Base-by-base conservation (phyloP, 2,113 vertebrate genomes). In the Xenopus borealis region DNA sequence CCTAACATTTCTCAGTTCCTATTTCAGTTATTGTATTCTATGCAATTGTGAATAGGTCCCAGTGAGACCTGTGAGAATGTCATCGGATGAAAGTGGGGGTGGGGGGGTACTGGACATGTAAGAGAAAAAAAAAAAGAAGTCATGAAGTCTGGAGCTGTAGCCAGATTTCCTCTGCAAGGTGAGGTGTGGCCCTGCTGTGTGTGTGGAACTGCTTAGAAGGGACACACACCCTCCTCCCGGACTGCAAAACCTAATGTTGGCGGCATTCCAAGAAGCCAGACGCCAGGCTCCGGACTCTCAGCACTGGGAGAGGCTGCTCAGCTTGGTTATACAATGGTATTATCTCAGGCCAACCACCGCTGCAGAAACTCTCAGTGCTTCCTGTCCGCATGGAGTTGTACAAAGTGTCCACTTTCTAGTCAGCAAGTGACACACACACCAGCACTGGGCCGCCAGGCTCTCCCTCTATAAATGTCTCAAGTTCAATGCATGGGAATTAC, bases 91-190 rank as follows among this genome's bases (percentile, higher is more conserved):
- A 44, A 81, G 79, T 72, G 83, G 83, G 72, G 82, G 88, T 27
- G 53, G 66, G 20, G 47, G 50, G 50, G 17, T 80, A n/a, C 53
- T n/a, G 47, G 47, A 61, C 5, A 4, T 40, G 33, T 40, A 40
- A 40, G 33, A 40, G 23, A 27, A 40, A 62, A 78, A 20, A 33
- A 18, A 61, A 87, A 94, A 91, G 90, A 85, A 97, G 96, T 93
- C 95, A 94, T 89, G 85, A 96, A 96, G 96, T 98, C 96, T 98
- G 94, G 94, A 93, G 89, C 88, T 84, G 81, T 45, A 16, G 93
- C 92, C 95, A 94, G 93, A 95, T 94, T 98, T 98, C 95, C 95
- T 95, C 80, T 92, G 85, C 82, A 88, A 88, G 94, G 91, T 82
- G 92, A 95, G 93, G 95, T 86, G 93, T 90, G 93, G 93, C 88